These are phyloP conservation scores for Cataglyphis altisquamis DNA, from an alignment of 2,888 invertebrate genomes.

Conservation along the genomic window DNA sequence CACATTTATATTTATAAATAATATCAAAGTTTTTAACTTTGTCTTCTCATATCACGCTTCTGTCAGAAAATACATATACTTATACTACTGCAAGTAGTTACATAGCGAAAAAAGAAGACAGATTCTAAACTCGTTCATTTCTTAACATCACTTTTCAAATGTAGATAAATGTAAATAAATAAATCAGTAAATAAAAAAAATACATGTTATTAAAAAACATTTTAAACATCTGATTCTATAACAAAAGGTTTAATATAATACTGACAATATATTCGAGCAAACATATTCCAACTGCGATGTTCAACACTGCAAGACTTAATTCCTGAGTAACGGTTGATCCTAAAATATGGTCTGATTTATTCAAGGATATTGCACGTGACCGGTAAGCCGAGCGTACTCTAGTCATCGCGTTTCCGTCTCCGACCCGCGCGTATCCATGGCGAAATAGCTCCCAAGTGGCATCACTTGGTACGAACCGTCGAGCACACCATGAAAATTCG, in stretches of 20 bases:
- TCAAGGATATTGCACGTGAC: conserved; percentile 22
- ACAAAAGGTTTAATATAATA: not conserved
- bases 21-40: not conserved
- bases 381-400: conserved; percentile 47
- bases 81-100: conserved; percentile 14
- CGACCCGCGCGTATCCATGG: conserved; percentile 10
- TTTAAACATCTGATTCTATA: not conserved
- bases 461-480: conserved; percentile 44
- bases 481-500: conserved; percentile 39
- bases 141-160: not conserved
- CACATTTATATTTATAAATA: not conserved
- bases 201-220: not conserved
- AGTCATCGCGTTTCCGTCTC: conserved; percentile 33
- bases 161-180: not conserved
- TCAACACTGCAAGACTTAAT: not conserved
- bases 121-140: not conserved
- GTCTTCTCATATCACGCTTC: not conserved
- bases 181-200: not conserved
- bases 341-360: conserved; percentile 37
- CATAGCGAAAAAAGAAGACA: not conserved
- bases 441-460: conserved; percentile 56
- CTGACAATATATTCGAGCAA: not conserved
- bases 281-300: not conserved
- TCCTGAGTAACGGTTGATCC: not conserved
- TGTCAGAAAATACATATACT: not conserved